phyloP scores from a whole-genome alignment of 2,888 invertebrate species.

The Nemotelus pantherinus region DNA sequence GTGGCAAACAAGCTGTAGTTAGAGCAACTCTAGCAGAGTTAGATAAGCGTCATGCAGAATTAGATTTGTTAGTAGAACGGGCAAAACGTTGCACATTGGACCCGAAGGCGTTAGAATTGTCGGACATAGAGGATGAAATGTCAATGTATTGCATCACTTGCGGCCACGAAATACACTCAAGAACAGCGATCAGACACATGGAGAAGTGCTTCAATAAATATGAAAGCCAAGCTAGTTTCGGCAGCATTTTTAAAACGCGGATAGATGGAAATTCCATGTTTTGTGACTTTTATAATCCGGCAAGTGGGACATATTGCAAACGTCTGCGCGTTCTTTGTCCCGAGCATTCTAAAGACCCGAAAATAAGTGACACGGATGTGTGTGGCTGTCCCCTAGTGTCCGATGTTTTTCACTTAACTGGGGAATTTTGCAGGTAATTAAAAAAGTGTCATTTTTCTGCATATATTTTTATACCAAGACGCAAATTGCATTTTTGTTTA shows the following conservation, averaged over 20 bases:
- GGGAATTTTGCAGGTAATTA: constrained; percentile 78
- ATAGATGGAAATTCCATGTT: constrained; percentile 97
- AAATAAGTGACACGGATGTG: constrained; percentile 86
- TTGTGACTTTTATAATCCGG: constrained; percentile 93
- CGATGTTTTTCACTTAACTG: constrained; percentile 84
- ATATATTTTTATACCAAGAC: too few species aligned
- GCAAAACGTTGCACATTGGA: constrained; percentile 79
- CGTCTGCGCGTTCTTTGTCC: constrained; percentile 94
- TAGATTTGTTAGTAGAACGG: constrained; percentile 83
- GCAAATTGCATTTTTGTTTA: too few species aligned
- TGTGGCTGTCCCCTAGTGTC: constrained; percentile 92
- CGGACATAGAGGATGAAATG: constrained; percentile 72
- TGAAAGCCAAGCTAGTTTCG: constrained; percentile 96
- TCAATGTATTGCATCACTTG: constrained; percentile 97
- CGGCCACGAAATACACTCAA: constrained; percentile 93
- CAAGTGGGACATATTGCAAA: constrained; percentile 93
- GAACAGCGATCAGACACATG: constrained; percentile 94
- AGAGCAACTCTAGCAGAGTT: constrained; percentile 81
- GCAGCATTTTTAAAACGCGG: constrained; percentile 91
- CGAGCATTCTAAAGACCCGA: constrained; percentile 95
- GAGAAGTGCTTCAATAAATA: constrained; percentile 98
- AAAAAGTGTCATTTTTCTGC: too few species aligned
- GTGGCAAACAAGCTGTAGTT: constrained; percentile 82
- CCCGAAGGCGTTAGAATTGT: constrained; percentile 69
- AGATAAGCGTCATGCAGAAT: constrained; percentile 78